Conservation (phyloP, 2,113 vertebrate species). For the Tauraco erythrolophus region DNA sequence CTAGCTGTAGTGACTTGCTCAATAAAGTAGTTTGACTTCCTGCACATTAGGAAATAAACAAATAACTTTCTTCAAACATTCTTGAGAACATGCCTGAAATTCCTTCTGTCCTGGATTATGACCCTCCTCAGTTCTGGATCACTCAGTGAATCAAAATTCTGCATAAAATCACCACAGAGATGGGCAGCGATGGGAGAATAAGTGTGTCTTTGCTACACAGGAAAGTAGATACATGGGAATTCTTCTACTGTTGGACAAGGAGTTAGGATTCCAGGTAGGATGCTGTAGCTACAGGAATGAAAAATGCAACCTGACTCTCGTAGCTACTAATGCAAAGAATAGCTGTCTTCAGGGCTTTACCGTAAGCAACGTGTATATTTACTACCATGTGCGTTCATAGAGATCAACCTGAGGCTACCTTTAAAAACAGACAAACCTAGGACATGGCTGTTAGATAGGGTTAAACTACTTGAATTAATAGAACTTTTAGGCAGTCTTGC, state of each 20-base stretch:
- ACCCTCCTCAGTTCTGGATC: neutral
- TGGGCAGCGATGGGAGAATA: accelerated
- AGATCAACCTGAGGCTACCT: neutral
- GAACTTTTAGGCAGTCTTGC: neutral
- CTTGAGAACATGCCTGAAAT: neutral
- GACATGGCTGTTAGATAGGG: neutral
- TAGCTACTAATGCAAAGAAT: neutral
- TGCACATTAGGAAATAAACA: neutral
- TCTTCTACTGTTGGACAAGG: neutral
- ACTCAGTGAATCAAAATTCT: neutral
- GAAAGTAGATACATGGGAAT: neutral
- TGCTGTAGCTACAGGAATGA: neutral
- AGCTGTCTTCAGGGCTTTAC: neutral
- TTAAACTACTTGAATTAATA: neutral
- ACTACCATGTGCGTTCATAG: neutral
- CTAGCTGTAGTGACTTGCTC: neutral
- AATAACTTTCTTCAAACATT: neutral
- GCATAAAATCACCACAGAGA: neutral
- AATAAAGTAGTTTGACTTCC: neutral
- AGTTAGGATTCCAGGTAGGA: neutral
- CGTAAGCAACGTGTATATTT: neutral
- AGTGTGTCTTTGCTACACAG: neutral
- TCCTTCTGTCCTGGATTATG: neutral
- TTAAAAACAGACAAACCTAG: neutral
- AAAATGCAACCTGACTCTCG: neutral